Percentiles rank a stretch among this genome's conserved stretches.
Conservation (phyloP, 2,113 vertebrate genomes). For the Climacteris rufus region DNA sequence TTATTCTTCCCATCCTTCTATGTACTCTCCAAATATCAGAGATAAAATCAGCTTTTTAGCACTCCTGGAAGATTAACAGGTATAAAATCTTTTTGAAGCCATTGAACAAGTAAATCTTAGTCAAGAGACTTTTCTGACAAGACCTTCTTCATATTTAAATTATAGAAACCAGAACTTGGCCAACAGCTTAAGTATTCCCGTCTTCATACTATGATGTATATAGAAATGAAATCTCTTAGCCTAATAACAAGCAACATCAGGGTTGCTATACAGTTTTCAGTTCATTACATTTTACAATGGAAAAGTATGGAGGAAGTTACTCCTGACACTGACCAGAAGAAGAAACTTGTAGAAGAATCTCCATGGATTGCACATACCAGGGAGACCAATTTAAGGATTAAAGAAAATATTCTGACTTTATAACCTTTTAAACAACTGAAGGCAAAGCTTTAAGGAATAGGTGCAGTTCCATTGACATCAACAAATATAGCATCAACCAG, state of each 20-base stretch:
- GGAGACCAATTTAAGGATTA: not conserved
- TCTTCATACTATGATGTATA: not conserved
- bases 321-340: not conserved
- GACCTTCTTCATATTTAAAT: not conserved
- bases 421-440: not conserved
- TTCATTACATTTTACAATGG: not conserved
- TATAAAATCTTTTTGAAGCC: not conserved
- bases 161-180: not conserved
- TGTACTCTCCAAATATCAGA: slow-evolving; percentile 20
- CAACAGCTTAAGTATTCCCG: not conserved
- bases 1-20: not conserved
- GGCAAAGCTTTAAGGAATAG: not conserved
- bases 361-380: not conserved
- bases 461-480: not conserved
- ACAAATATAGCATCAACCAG: not conserved
- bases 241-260: not conserved
- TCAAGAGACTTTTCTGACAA: not conserved
- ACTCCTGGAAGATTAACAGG: not conserved
- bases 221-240: not conserved
- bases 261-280: not conserved
- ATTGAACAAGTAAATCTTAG: not conserved
- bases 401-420: not conserved
- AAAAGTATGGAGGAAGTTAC: not conserved
- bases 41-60: slow-evolving; percentile 15
- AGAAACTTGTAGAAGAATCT: not conserved